Conservation (phyloP, 2,797 vertebrate genomes). For the Anableps anableps region DNA sequence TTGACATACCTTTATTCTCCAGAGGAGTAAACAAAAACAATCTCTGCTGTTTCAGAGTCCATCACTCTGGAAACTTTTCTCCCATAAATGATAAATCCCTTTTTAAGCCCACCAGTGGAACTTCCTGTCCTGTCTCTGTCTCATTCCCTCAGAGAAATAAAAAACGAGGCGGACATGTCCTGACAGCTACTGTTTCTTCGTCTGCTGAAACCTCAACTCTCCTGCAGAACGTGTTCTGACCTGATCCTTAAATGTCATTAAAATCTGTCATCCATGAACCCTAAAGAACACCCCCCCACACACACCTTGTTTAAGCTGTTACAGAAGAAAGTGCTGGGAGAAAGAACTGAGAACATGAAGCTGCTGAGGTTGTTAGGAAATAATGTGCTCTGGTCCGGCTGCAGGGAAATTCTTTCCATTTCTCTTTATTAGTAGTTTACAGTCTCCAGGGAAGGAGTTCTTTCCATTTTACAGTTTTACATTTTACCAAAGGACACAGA, state of each 20-base stretch:
- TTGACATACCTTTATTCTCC: background rate
- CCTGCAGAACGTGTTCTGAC: slow-evolving; percentile 5
- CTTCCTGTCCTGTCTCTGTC: background rate
- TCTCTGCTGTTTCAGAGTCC: background rate
- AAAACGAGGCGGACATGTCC: slow-evolving; percentile 9
- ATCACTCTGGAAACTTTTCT: background rate
- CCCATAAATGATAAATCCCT: background rate
- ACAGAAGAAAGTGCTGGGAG: slow-evolving; percentile 35
- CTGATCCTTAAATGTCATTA: slow-evolving; percentile 10
- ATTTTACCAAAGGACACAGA: slow-evolving; percentile 29
- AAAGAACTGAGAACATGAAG: slow-evolving; percentile 46
- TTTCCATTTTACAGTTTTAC: slow-evolving; percentile 56
- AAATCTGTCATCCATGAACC: slow-evolving; percentile 12
- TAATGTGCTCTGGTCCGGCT: slow-evolving; percentile 50
- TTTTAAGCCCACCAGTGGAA: slow-evolving; percentile 6
- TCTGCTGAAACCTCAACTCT: slow-evolving; percentile 6
- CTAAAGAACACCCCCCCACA: slow-evolving; percentile 1
- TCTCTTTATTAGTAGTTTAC: slow-evolving; percentile 59
- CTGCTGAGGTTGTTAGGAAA: slow-evolving; percentile 57
- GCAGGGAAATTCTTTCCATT: slow-evolving; percentile 62
- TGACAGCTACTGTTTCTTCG: slow-evolving; percentile 4
- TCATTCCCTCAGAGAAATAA: background rate
- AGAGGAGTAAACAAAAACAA: background rate
- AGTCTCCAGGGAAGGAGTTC: slow-evolving; percentile 46
- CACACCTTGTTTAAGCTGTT: slow-evolving; percentile 39